A percentile compares a stretch with the other conserved stretches of the same genome.
These are phyloP conservation scores for Upupa epops DNA, from an alignment of 2,113 vertebrate genomes.

Conservation along the genomic window DNA sequence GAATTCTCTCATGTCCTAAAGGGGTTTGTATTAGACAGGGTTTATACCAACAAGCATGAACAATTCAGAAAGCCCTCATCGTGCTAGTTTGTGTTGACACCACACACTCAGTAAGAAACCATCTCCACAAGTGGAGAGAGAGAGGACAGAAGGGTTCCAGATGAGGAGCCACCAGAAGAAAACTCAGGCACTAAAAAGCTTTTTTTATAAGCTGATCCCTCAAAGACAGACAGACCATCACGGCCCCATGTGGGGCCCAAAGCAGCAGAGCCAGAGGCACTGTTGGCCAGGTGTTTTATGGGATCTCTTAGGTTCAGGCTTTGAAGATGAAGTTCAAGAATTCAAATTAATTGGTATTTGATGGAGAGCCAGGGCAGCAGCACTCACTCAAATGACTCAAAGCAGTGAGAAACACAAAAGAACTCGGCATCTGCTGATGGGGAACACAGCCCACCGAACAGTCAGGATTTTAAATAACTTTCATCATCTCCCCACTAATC, in stretches of 20 bases:
- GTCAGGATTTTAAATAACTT: background rate
- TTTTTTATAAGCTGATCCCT: background rate
- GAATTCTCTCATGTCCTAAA: background rate
- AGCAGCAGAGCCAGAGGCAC: background rate
- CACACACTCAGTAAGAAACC: too few species aligned
- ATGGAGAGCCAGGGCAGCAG: background rate
- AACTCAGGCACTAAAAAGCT: background rate
- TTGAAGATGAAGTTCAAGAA: background rate
- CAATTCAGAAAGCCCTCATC: background rate
- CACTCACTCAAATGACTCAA: background rate
- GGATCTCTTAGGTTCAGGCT: background rate
- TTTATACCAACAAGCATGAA: background rate
- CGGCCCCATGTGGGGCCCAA: background rate
- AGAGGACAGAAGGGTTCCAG: background rate
- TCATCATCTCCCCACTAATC: background rate
- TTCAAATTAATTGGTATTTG: background rate
- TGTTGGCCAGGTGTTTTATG: background rate
- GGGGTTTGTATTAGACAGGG: background rate
- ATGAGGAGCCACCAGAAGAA: background rate
- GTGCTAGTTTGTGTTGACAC: background rate
- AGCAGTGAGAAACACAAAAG: background rate
- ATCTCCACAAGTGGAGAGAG: too few species aligned
- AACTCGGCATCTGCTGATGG: background rate
- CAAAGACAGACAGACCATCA: background rate
- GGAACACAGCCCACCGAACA: background rate